These are phyloP conservation scores for Channa argus DNA, from an alignment of 2,113 vertebrate species.

Conservation along the genomic window DNA sequence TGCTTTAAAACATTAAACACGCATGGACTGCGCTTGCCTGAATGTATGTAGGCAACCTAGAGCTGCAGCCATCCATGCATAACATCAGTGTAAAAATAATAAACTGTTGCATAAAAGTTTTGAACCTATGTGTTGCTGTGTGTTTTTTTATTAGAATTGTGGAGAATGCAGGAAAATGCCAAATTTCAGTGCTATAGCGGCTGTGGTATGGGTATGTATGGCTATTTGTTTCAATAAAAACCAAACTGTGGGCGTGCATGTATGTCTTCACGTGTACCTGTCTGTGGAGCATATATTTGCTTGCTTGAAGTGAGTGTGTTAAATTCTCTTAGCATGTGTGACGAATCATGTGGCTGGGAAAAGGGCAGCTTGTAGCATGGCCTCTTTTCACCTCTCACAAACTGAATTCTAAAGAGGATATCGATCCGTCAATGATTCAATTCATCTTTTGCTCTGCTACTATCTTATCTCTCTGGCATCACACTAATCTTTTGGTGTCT, in stretches of 20 bases:
- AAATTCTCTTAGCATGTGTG: constrained; percentile 83
- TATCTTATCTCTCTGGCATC: constrained; percentile 50
- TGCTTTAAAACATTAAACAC: constrained; percentile 53
- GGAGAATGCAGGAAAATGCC: constrained; percentile 11
- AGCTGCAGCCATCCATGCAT: constrained; percentile 40
- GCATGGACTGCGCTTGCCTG: constrained; percentile 30
- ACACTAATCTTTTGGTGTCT: neutral
- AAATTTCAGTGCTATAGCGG: neutral
- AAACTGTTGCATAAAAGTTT: constrained; percentile 30
- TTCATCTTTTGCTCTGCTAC: constrained; percentile 36
- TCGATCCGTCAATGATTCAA: constrained; percentile 69
- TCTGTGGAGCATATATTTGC: constrained; percentile 58
- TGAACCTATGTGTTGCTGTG: constrained; percentile 14
- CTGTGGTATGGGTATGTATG: constrained; percentile 62
- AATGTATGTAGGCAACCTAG: constrained; percentile 39
- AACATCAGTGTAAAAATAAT: constrained; percentile 26
- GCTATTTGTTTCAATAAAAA: constrained; percentile 48
- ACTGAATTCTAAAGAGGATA: constrained; percentile 71
- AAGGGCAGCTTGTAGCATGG: constrained; percentile 51
- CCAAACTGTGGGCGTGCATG: constrained; percentile 29
- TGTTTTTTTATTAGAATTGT: constrained; percentile 2
- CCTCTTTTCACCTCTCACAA: constrained; percentile 60
- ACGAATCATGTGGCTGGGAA: constrained; percentile 77
- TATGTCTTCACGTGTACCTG: constrained; percentile 65
- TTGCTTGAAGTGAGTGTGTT: constrained; percentile 67